phyloP scores from a whole-genome alignment of 1,140 invertebrate species.

The Lordiphosa stackelbergi region DNA sequence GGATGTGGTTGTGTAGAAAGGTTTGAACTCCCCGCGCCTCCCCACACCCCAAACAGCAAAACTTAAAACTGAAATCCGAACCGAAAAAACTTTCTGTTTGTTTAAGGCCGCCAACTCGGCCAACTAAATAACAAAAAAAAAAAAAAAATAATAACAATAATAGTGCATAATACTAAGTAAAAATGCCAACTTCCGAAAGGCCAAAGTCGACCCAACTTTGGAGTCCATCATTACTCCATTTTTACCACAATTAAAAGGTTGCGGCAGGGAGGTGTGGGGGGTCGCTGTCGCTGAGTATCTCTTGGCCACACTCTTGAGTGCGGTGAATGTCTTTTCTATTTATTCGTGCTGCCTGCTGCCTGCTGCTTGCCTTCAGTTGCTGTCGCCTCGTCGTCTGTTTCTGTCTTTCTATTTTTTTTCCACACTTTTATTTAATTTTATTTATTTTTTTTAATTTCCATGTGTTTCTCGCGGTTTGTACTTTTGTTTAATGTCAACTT shows the following conservation, averaged over 20 bases:
- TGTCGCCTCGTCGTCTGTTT: not conserved
- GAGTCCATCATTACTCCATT: constrained; percentile 39
- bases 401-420: constrained; percentile 18
- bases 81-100: constrained; percentile 44
- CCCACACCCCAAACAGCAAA: no score
- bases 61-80: not conserved
- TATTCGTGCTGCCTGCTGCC: constrained; percentile 3
- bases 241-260: constrained; percentile 35
- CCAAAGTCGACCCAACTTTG: constrained; percentile 7
- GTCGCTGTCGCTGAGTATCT: constrained; percentile 3
- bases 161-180: constrained; percentile 47
- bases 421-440: constrained; percentile 53
- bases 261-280: not conserved
- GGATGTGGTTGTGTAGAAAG: constrained; percentile 54
- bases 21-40: constrained; percentile 2
- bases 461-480: constrained; percentile 34
- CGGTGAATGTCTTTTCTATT: constrained; percentile 48
- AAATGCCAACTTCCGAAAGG: constrained; percentile 51
- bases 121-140: no score
- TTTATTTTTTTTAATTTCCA: constrained; percentile 49
- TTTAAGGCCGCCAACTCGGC: constrained; percentile 22
- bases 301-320: constrained; percentile 16
- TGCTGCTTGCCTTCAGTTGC: not conserved
- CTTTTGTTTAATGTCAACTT: constrained; percentile 47
- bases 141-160: constrained; percentile 49